Base-by-base conservation (phyloP, 2,797 vertebrate genomes). In the Lindbergichthys nudifrons region DNA sequence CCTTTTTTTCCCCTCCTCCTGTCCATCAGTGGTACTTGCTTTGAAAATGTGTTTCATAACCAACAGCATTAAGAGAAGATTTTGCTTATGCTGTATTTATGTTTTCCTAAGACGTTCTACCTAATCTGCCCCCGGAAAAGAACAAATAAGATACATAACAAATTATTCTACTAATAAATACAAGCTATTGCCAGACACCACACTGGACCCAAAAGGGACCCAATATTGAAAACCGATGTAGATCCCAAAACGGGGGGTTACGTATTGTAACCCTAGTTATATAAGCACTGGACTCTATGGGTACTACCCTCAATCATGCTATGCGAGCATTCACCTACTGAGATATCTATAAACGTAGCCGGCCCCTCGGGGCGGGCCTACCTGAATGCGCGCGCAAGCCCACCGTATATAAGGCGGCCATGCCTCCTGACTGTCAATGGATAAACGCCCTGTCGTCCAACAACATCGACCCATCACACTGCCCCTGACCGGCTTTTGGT, bases 141-240 rank as follows among this genome's bases (percentile, higher is more conserved):
- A 41, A 45, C 9, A 39, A 62, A 45, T 39, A 43, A 64, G 42
- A 19, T 65, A 62, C 46, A 52, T 9, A 7, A 54, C 13, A 73
- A 68, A 61, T 70, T 36, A 52, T 50, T 53, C 19, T 11, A 42
- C 39, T 23, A 67, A 65, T 69, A 74, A 71, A 47, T 53, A 10
- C n/a, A 56, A 58, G 45, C n/a, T 39, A 58, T 45, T 42, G 66
- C 15, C 16, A 42, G 14, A 48, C 43, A 53, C 30, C 4, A 0
- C 47, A 36, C 30, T 47, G 59, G 51, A 21, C 64, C 30, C 45
- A 58, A 21, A 66, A 21, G 21, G 23, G 36, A 58, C 30, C 16
- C 10, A 23, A 23, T 23, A 23, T 23, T 23, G 12, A 41, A 30
- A 19, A 32, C 13, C 58, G 52, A 43, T 15, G 10, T 36, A 16